phyloP scores from a whole-genome alignment of 2,888 invertebrate species.

The Troides helena region DNA sequence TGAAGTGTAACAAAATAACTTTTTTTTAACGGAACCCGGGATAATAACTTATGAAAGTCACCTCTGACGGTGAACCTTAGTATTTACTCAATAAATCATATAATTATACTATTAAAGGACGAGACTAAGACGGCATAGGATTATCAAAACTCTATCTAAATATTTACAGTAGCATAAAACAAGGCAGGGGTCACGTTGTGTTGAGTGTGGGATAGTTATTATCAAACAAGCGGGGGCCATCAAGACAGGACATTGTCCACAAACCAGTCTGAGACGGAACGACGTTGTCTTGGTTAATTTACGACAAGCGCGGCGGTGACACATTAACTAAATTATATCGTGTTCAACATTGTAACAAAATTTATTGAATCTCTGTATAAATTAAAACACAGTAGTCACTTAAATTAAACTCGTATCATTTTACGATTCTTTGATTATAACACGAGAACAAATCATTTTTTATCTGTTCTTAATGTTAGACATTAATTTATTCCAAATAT shows the following conservation, averaged over 20 bases:
- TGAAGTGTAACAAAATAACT: slow-evolving; percentile 39
- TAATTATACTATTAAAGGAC: background rate
- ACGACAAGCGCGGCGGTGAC: slow-evolving; percentile 32
- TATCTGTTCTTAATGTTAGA: no score
- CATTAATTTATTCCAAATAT: no score
- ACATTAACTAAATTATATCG: slow-evolving; percentile 31
- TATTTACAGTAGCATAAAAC: slow-evolving; percentile 19
- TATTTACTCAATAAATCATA: background rate
- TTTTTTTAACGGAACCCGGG: slow-evolving; percentile 36
- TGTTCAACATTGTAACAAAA: slow-evolving; percentile 30
- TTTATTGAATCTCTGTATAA: slow-evolving; percentile 26
- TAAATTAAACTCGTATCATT: slow-evolving; percentile 5
- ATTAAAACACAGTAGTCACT: slow-evolving; percentile 9
- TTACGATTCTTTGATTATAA: background rate
- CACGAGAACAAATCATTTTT: background rate
- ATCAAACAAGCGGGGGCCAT: slow-evolving; percentile 35
- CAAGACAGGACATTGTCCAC: slow-evolving; percentile 43
- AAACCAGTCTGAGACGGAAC: slow-evolving; percentile 45
- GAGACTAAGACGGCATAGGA: background rate
- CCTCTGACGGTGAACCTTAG: background rate
- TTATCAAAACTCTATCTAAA: slow-evolving; percentile 7
- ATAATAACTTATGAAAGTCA: slow-evolving; percentile 13
- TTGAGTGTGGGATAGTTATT: slow-evolving; percentile 48
- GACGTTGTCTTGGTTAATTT: slow-evolving; percentile 33
- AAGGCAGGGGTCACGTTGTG: slow-evolving; percentile 34